These are phyloP conservation scores for Mesaphorura yosii DNA, from an alignment of 1,140 invertebrate genomes.

Conservation along the genomic window DNA sequence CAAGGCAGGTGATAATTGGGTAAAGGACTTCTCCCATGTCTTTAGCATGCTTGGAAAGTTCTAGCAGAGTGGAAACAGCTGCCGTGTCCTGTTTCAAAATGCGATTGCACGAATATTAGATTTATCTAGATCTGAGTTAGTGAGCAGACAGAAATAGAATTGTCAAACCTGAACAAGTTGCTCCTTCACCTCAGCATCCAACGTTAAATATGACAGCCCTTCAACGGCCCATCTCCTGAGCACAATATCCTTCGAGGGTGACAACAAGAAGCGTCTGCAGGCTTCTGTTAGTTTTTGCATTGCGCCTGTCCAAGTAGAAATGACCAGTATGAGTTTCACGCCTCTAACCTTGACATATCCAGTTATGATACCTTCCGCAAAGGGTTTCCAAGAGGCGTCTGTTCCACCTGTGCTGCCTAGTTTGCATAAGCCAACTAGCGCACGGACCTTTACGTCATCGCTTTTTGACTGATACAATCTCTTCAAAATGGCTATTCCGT, in stretches of 20 bases:
- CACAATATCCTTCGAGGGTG: slow-evolving; percentile 73
- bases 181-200: slow-evolving; percentile 98
- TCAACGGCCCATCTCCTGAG: slow-evolving; percentile 93
- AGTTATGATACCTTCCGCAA: slow-evolving; percentile 64
- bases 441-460: slow-evolving; percentile 76
- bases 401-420: slow-evolving; percentile 89
- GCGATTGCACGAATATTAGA: slow-evolving; percentile 8
- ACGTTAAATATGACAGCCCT: slow-evolving; percentile 88
- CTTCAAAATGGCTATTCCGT: slow-evolving; percentile 89
- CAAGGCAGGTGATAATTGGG: slow-evolving; percentile 85
- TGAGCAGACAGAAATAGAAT: slow-evolving; percentile 47
- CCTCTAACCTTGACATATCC: background rate
- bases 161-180: slow-evolving; percentile 78
- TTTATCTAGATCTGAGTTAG: slow-evolving; percentile 10
- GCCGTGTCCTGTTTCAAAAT: slow-evolving; percentile 15
- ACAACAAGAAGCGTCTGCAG: slow-evolving; percentile 76
- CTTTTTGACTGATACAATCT: slow-evolving; percentile 82
- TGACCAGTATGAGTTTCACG: background rate
- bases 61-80: slow-evolving; percentile 23
- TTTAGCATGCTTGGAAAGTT: slow-evolving; percentile 23
- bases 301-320: slow-evolving; percentile 39
- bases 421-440: slow-evolving; percentile 91
- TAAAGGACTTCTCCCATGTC: slow-evolving; percentile 43
- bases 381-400: slow-evolving; percentile 83
- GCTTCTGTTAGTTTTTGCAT: slow-evolving; percentile 85